These are phyloP conservation scores for Andrena praecox DNA, from an alignment of 2,888 invertebrate species.

Conservation along the genomic window DNA sequence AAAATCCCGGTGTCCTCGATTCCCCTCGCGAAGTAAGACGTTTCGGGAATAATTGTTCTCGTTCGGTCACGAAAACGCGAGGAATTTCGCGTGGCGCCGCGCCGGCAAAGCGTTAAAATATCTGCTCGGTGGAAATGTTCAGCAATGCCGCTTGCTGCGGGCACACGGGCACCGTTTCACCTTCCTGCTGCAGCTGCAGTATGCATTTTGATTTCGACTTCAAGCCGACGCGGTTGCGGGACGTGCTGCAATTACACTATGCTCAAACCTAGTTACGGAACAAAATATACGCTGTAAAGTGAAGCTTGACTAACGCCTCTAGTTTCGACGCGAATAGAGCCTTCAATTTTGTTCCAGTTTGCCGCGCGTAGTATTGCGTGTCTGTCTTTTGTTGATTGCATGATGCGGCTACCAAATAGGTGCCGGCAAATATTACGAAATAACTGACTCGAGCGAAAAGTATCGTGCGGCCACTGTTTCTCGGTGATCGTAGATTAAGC, in stretches of 20 bases:
- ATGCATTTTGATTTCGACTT: conserved; percentile 32
- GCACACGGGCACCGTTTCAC: conserved; percentile 1
- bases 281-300: conserved; percentile 13
- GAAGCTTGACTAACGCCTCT: conserved; percentile 2
- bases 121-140: conserved; percentile 14
- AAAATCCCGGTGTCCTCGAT: conserved; percentile 19
- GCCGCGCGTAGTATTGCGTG: not conserved
- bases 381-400: not conserved
- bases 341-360: conserved; percentile 13
- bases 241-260: conserved; percentile 19
- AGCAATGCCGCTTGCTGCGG: not conserved
- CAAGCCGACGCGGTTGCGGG: conserved; percentile 15
- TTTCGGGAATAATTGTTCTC: conserved; percentile 21
- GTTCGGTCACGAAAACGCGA: conserved; percentile 1
- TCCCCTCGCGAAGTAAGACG: not conserved
- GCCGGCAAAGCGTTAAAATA: not conserved
- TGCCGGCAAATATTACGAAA: not conserved
- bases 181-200: conserved; percentile 12
- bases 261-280: conserved; percentile 23
- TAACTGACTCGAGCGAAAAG: not conserved
- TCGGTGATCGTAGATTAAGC: not conserved
- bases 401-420: not conserved
- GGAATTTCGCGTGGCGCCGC: conserved; percentile 9
- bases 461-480: not conserved
- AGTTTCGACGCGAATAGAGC: conserved; percentile 1